These are phyloP conservation scores for Corvus cornix DNA, from an alignment of 2,113 vertebrate species.

Conservation along the genomic window DNA sequence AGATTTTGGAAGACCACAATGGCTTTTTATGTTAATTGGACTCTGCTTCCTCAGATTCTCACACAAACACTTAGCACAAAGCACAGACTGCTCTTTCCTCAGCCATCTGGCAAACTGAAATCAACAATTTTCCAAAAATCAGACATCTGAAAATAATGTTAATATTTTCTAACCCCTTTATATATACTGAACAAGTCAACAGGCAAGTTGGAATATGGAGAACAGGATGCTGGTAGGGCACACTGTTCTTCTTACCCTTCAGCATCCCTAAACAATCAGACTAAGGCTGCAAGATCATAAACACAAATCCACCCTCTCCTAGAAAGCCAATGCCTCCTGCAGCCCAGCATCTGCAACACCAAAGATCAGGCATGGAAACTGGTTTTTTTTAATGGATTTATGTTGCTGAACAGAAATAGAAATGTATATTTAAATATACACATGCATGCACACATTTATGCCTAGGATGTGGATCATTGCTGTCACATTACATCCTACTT, in stretches of 20 bases:
- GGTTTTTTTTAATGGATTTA: background rate
- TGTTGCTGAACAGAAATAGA: background rate
- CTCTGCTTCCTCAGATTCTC: constrained; percentile 60
- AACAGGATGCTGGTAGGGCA: background rate
- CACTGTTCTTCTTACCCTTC: background rate
- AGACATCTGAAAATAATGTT: constrained; percentile 62
- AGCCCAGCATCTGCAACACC: background rate
- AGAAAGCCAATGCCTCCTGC: background rate
- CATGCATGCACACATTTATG: background rate
- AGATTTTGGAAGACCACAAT: constrained; percentile 32
- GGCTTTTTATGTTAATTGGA: constrained; percentile 68
- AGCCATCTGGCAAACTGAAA: constrained; percentile 77
- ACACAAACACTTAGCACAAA: constrained; percentile 66
- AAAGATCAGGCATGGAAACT: background rate
- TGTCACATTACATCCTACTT: background rate
- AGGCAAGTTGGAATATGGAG: background rate
- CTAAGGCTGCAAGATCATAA: background rate
- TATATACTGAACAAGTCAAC: background rate
- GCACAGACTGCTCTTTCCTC: constrained; percentile 69
- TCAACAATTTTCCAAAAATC: constrained; percentile 70
- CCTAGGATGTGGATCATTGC: rapidly evolving
- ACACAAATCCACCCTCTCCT: background rate
- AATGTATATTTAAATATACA: background rate
- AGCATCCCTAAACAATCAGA: background rate
- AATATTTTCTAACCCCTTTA: constrained; percentile 31